phyloP scores from a whole-genome alignment of 2,797 vertebrate species.

The Merluccius polli region DNA sequence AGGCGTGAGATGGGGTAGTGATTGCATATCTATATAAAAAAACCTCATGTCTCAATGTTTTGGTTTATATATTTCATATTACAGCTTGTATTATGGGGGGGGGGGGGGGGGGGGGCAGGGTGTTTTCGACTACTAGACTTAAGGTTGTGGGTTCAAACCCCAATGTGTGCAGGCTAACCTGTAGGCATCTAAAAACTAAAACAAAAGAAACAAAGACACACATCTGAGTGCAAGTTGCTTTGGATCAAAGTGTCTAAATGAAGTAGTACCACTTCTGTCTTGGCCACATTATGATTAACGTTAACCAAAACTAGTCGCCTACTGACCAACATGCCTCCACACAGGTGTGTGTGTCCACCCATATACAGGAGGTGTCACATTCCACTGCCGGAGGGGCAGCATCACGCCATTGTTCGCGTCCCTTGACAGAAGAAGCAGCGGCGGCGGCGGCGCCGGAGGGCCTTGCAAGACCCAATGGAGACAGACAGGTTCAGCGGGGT shows the following conservation, averaged over 20 bases:
- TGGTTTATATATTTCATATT: background rate
- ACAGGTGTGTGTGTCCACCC: background rate
- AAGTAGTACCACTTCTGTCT: background rate
- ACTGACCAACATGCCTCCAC: background rate
- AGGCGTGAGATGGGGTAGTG: too few species aligned
- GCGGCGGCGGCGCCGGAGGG: conserved; percentile 28
- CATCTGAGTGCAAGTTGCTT: background rate
- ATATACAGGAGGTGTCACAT: background rate
- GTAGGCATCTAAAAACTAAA: background rate
- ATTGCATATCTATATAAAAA: too few species aligned
- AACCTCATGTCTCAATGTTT: too few species aligned
- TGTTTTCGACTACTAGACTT: background rate
- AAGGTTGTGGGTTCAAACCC: background rate
- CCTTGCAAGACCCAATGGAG: conserved; percentile 38
- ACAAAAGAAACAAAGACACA: too few species aligned
- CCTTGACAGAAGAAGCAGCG: conserved; percentile 15
- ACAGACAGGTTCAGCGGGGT: conserved; percentile 23
- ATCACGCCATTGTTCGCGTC: conserved; percentile 3
- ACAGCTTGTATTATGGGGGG: background rate
- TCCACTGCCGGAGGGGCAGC: background rate
- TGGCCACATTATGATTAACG: background rate
- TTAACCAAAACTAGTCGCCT: background rate
- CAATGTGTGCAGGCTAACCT: background rate
- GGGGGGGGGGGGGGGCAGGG: too few species aligned
- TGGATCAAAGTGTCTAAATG: background rate